These are phyloP conservation scores for Rugalucina vietnamica DNA, from an alignment of 2,888 invertebrate species.

Conservation along the genomic window DNA sequence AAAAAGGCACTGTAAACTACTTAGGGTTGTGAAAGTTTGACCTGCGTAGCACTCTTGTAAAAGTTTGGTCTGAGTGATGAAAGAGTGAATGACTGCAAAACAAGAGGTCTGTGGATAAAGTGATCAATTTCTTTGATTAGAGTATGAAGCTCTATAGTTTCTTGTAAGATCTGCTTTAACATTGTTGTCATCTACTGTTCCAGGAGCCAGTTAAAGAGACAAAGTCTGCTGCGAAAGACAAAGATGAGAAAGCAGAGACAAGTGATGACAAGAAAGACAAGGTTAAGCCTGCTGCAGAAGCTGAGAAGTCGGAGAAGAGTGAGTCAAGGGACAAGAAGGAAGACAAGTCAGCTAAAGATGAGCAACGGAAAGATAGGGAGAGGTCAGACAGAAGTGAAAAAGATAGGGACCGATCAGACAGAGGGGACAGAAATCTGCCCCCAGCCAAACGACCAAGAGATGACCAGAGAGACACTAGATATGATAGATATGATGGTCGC, in stretches of 20 bases:
- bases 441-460: conserved; percentile 78
- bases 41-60: too few relatives aligned
- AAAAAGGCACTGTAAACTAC: too few relatives aligned
- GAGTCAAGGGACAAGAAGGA: conserved; percentile 58
- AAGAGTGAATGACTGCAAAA: too few relatives aligned
- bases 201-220: conserved; percentile 50
- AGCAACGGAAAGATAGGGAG: conserved; percentile 47
- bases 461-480: conserved; percentile 64
- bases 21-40: too few relatives aligned
- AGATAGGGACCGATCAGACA: conserved; percentile 59
- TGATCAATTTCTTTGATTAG: too few relatives aligned
- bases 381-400: conserved; percentile 62
- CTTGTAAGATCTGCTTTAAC: too few relatives aligned
- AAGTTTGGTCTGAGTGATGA: too few relatives aligned
- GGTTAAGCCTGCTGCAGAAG: background rate
- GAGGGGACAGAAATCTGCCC: conserved; percentile 67
- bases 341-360: conserved; percentile 56
- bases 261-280: conserved; percentile 56
- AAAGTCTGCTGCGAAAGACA: conserved; percentile 46
- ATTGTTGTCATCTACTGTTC: too few relatives aligned
- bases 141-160: too few relatives aligned
- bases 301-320: conserved; percentile 54
- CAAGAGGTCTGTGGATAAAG: too few relatives aligned
- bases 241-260: conserved; percentile 51
- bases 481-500: conserved; percentile 52